These are phyloP conservation scores for Chloropsis hardwickii DNA, from an alignment of 2,113 vertebrate genomes.

Conservation along the genomic window DNA sequence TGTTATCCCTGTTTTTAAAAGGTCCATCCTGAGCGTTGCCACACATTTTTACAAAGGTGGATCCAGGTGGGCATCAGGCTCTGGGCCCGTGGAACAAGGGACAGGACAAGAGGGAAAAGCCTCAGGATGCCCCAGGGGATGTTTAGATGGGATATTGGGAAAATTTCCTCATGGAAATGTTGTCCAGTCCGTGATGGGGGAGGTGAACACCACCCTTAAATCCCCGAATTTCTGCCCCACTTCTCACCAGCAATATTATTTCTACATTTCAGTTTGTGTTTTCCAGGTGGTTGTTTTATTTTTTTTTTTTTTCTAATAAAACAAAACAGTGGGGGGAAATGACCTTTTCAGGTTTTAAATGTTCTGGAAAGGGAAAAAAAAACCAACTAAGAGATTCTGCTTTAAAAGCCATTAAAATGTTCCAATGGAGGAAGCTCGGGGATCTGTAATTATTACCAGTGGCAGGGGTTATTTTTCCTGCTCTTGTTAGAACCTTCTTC, in stretches of 20 bases:
- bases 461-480: background rate
- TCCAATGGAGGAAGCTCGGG: background rate
- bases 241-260: background rate
- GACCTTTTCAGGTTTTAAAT: background rate
- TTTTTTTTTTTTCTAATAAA: background rate
- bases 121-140: fast-evolving
- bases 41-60: fast-evolving
- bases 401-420: slow-evolving; percentile 3
- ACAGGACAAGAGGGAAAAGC: background rate
- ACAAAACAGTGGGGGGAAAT: background rate
- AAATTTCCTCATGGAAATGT: background rate
- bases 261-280: background rate
- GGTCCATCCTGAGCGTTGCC: background rate
- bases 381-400: background rate
- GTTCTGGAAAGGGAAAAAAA: background rate
- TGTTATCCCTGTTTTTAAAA: fast-evolving
- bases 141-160: background rate
- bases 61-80: fast-evolving
- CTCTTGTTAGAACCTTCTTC: background rate
- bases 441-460: background rate
- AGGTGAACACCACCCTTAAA: background rate
- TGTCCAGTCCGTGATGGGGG: background rate
- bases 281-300: background rate
- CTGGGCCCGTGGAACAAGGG: background rate
- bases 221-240: background rate